Evolutionary conservation across 2,888 invertebrate genomes (phyloP).

Genomic region (Fragum whitleyi): DNA sequence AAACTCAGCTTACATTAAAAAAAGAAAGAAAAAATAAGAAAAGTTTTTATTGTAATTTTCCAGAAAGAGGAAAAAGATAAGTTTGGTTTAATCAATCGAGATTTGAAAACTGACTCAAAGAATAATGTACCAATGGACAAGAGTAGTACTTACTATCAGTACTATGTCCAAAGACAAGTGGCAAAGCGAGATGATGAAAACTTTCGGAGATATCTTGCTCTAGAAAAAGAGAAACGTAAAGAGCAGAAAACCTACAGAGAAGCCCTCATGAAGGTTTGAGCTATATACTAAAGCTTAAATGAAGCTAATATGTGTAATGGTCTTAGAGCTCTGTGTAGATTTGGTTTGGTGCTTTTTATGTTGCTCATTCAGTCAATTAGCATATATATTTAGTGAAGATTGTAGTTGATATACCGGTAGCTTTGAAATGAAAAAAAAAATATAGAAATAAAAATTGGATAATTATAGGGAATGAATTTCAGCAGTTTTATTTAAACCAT

Average conservation of each 20-base stretch:
- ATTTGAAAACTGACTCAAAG: constrained; percentile 17
- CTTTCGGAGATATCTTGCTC: constrained; percentile 45
- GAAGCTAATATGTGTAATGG: not conserved
- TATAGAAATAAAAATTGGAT: no score
- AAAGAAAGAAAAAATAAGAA: no score
- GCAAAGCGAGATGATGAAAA: constrained; percentile 42
- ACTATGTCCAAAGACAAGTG: constrained; percentile 11
- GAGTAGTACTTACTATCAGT: constrained; percentile 5
- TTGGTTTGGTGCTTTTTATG: not conserved
- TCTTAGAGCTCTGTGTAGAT: constrained; percentile 20
- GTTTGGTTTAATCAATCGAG: constrained; percentile 50
- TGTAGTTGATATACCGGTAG: not conserved
- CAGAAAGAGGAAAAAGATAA: constrained; percentile 59
- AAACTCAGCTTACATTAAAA: no score
- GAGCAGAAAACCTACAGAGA: constrained; percentile 54
- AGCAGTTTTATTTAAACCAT: no score
- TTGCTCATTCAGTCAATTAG: not conserved
- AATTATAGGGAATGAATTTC: no score
- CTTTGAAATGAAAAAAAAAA: no score
- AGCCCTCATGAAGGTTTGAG: constrained; percentile 61
- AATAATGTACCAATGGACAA: constrained; percentile 6
- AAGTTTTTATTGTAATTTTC: no score
- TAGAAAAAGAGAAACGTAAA: constrained; percentile 50
- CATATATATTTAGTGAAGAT: not conserved
- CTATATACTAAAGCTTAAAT: constrained; percentile 18